phyloP scores from a whole-genome alignment of 2,797 vertebrate species.

The Alca torda region DNA sequence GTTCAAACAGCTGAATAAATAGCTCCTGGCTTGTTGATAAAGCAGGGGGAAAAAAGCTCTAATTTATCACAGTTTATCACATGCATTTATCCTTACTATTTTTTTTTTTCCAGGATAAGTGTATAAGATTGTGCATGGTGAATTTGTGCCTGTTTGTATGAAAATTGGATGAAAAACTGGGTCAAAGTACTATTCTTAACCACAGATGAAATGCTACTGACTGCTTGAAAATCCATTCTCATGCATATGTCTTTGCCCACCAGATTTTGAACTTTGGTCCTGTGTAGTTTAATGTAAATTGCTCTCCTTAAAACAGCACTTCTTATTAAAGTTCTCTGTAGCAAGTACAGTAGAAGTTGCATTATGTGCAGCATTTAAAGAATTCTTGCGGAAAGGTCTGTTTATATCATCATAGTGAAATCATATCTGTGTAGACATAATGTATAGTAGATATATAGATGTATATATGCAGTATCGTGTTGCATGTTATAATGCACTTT shows the following conservation, averaged over 20 bases:
- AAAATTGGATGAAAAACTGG: slow-evolving; percentile 19
- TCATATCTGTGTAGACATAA: not conserved
- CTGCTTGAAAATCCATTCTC: not conserved
- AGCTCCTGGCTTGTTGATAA: slow-evolving; percentile 24
- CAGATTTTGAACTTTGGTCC: not conserved
- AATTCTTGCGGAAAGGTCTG: slow-evolving; percentile 2
- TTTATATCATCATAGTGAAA: slow-evolving; percentile 42
- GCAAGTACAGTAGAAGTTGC: not conserved
- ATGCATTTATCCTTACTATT: not conserved
- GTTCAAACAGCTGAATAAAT: slow-evolving; percentile 50
- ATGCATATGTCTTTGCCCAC: not conserved
- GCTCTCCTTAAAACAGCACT: not conserved
- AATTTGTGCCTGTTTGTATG: slow-evolving; percentile 15
- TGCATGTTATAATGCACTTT: slow-evolving; percentile 25
- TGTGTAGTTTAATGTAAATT: not conserved
- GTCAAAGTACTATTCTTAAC: slow-evolving; percentile 28
- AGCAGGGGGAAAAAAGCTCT: not conserved
- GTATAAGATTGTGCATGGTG: not conserved
- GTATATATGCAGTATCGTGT: not conserved
- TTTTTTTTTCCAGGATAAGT: not conserved
- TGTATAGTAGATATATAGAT: not conserved
- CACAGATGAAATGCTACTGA: not conserved
- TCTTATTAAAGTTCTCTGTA: not conserved
- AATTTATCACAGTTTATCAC: slow-evolving; percentile 29
- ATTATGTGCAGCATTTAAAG: not conserved